Evolutionary conservation across 2,113 vertebrate species (phyloP).

Genomic region (Orycteropus afer): DNA sequence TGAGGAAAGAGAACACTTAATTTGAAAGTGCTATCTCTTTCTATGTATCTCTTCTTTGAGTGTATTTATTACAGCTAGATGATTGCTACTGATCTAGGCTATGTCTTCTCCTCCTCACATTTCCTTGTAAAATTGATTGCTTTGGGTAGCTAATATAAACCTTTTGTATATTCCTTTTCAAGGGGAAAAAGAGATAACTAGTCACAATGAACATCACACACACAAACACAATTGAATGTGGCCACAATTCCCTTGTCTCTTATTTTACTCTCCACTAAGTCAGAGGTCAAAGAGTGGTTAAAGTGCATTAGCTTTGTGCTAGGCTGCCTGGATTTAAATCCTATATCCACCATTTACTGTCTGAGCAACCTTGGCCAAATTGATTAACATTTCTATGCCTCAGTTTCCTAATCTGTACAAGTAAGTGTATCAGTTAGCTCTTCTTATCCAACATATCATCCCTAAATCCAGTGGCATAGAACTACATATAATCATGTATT

Average conservation of each 20-base stretch:
- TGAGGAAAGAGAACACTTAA: constrained; percentile 33
- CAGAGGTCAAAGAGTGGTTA: background rate
- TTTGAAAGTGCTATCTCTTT: constrained; percentile 6
- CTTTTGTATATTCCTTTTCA: background rate
- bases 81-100: background rate
- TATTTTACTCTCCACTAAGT: background rate
- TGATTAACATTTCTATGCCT: background rate
- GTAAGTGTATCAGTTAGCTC: background rate
- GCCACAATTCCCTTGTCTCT: background rate
- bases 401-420: constrained; percentile 31
- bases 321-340: background rate
- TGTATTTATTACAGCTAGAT: constrained; percentile 19
- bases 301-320: background rate
- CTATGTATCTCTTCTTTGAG: constrained; percentile 1
- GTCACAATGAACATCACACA: background rate
- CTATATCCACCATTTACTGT: background rate
- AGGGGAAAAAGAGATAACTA: background rate
- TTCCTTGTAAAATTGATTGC: background rate
- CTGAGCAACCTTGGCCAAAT: background rate
- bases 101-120: background rate
- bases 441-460: background rate
- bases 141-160: background rate
- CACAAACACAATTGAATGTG: background rate
- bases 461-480: background rate
- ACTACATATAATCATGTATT: background rate